Percentiles rank a stretch among this genome's conserved stretches.
These are phyloP conservation scores for roundworm (Caenorhabditis elegans) DNA, from an alignment of 1,140 invertebrate species.

Conservation along the genomic window DNA sequence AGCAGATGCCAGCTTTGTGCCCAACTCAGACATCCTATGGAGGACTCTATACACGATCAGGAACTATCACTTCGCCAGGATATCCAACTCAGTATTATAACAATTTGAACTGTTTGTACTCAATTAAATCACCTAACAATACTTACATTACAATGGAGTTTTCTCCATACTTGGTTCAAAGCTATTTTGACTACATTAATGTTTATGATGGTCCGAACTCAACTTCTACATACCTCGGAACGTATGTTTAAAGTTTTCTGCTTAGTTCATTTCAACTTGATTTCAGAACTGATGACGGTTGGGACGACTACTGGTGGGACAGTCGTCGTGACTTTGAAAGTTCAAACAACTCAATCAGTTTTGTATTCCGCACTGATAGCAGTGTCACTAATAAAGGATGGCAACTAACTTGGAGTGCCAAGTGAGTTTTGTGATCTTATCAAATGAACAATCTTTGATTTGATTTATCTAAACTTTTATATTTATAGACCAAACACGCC, in stretches of 20 bases:
- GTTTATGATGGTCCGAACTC: background rate
- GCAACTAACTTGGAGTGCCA: background rate
- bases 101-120: background rate
- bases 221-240: background rate
- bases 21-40: background rate
- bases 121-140: background rate
- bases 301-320: background rate
- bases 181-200: background rate
- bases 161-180: background rate
- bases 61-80: background rate
- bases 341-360: background rate
- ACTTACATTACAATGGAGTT: background rate
- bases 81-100: background rate
- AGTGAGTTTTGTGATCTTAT: background rate
- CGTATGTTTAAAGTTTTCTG: background rate
- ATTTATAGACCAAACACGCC: no score
- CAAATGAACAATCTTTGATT: no score
- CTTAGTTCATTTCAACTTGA: no score
- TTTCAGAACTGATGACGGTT: background rate
- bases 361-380: background rate
- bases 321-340: background rate
- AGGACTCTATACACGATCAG: background rate
- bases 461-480: no score
- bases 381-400: background rate
- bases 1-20: background rate